Base-by-base conservation (phyloP, 64 coral and sea anemone species). In the Actinia equina region DNA sequence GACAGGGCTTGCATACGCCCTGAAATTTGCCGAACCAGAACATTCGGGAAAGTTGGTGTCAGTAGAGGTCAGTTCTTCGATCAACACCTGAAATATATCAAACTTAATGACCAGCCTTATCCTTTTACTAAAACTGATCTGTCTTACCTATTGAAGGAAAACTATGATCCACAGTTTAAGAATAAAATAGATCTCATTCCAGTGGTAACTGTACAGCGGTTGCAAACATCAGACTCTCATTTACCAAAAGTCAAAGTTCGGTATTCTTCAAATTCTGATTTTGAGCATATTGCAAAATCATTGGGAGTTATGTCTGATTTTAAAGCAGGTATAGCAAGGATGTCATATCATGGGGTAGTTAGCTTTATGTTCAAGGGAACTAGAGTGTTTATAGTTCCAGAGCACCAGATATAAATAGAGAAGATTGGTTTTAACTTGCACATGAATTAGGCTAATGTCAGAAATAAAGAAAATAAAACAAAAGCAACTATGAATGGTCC, bases 41-140 rank as follows among this genome's bases (percentile, higher is more conserved):
- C 97, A 1, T 99, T 95, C 91, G 97, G 97, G 17, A 82, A 89
- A 20, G 70, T 95, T 82, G 97, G 97, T 42, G 97, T 99, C 12
- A 99, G 97, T 77, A 93, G 80, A 84, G 97, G 97, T 3, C 97
- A 99, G 57, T 99, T 99, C 69, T 99, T 86, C 91, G 93, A 99
- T 88, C 86, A 99, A 18, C 93, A 99, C 89, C 83, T 99, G 15
- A 93, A 89, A 83, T 95, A 86, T 86, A 99, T 99, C 55, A 92
- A 90, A 60, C 67, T 99, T 30, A 99, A 99, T 91, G 93, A 99
- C 25, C 76, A 91, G 42, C 85, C 54, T 26, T 92, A 86, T 77
- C 93, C 93, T 69, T 99, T 99, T 56, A 81, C 67, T 45, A 87
- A 95, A 78, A 93, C 90, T 84, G 93, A 99, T 52, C 85, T 99